These are phyloP conservation scores for Epirrhoe alternata DNA, from an alignment of 2,888 invertebrate genomes.

Conservation along the genomic window DNA sequence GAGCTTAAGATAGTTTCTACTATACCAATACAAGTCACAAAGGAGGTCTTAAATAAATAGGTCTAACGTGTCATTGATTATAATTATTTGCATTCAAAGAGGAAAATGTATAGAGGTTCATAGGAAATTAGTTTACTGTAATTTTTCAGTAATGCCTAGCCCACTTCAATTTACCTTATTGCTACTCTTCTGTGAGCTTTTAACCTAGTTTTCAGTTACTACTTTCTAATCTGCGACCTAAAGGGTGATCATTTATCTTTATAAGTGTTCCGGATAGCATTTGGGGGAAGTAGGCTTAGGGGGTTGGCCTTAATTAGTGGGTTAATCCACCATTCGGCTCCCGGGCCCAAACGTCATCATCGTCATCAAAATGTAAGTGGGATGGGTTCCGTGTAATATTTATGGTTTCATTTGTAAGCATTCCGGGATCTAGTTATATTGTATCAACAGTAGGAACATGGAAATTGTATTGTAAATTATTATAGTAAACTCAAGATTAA, in stretches of 20 bases:
- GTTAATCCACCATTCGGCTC: slow-evolving; percentile 58
- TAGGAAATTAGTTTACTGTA: no score
- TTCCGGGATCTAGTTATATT: slow-evolving; percentile 3
- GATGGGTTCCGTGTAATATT: slow-evolving; percentile 38
- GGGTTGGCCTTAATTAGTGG: slow-evolving; percentile 61
- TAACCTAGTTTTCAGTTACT: slow-evolving; percentile 57
- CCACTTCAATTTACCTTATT: slow-evolving; percentile 6
- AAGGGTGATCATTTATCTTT: slow-evolving; percentile 73
- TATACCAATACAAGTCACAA: no score
- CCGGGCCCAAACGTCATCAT: slow-evolving; percentile 38
- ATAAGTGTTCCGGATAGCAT: slow-evolving; percentile 68
- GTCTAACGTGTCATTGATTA: no score
- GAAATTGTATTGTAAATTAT: background rate
- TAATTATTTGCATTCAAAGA: no score
- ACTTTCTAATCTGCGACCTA: slow-evolving; percentile 42
- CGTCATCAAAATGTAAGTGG: slow-evolving; percentile 40
- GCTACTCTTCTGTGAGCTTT: slow-evolving; percentile 11
- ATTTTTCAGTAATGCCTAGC: background rate
- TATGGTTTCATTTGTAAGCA: slow-evolving; percentile 35
- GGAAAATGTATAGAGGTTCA: no score
- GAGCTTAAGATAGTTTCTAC: no score
- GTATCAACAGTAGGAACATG: background rate
- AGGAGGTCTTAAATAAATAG: no score
- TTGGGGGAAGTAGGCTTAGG: slow-evolving; percentile 41
- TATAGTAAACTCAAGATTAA: background rate